Conservation (phyloP, 1,140 invertebrate species). For the Muscidifurax raptorellus region DNA sequence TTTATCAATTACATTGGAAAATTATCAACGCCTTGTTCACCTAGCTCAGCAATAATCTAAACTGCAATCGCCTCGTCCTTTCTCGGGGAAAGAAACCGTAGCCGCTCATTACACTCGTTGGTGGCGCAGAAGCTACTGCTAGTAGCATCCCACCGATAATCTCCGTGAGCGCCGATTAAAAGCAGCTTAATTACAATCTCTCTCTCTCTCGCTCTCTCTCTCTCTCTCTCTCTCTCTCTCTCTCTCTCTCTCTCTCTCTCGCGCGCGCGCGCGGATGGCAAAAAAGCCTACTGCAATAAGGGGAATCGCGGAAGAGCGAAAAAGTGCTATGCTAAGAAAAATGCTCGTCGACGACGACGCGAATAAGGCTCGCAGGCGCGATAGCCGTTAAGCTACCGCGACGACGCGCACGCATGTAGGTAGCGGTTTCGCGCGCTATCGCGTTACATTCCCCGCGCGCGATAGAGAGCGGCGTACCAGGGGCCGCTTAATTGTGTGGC, state of each 20-base stretch:
- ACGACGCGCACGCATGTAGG: conserved; percentile 54
- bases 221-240: not conserved
- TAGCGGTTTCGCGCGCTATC: conserved; percentile 61
- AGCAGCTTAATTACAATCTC: conserved; percentile 1
- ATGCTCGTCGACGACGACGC: conserved; percentile 4
- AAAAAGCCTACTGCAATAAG: conserved; percentile 17
- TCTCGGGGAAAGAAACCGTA: too few relatives aligned
- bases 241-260: not conserved
- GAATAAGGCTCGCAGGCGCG: conserved; percentile 48
- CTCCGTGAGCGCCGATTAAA: conserved; percentile 8
- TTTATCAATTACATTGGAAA: too few relatives aligned
- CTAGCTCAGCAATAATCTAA: too few relatives aligned
- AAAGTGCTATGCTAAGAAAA: conserved; percentile 52
- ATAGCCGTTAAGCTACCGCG: conserved; percentile 51
- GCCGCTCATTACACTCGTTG: too few relatives aligned
- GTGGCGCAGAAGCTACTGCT: too few relatives aligned
- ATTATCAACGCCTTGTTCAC: too few relatives aligned
- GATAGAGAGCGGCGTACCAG: conserved; percentile 31
- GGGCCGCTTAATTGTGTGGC: conserved; percentile 39
- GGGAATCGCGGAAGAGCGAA: conserved; percentile 46
- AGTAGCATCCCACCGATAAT: not conserved
- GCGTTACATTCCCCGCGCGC: conserved; percentile 52
- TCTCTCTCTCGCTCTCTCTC: not conserved
- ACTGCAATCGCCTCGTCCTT: too few relatives aligned
- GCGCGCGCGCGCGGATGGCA: not conserved